phyloP scores from a whole-genome alignment of 2,797 vertebrate species.

The Otus scops region DNA sequence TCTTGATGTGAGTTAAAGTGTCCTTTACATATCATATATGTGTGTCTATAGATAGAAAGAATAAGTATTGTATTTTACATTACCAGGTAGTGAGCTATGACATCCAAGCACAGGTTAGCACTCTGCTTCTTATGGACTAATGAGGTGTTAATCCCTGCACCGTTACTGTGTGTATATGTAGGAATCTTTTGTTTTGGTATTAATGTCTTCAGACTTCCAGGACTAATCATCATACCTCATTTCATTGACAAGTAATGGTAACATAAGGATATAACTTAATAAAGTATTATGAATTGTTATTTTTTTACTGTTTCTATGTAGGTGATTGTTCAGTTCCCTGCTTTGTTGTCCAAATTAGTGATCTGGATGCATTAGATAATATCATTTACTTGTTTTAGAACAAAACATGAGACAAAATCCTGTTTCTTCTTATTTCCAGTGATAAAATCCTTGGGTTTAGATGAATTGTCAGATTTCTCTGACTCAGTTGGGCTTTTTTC shows the following conservation, averaged over 20 bases:
- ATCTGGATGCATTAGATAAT: background rate
- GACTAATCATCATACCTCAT: background rate
- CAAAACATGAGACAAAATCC: background rate
- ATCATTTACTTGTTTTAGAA: background rate
- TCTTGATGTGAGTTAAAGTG: background rate
- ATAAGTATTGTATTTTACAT: background rate
- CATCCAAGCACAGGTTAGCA: background rate
- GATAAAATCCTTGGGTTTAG: background rate
- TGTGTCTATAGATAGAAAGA: background rate
- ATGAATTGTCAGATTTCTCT: background rate
- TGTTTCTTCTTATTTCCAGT: background rate
- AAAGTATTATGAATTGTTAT: background rate
- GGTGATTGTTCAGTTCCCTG: background rate
- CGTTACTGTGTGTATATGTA: rapidly evolving
- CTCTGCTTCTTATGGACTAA: background rate
- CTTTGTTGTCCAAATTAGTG: background rate
- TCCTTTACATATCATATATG: background rate
- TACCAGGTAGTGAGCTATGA: background rate
- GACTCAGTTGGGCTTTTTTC: background rate
- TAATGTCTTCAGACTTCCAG: background rate
- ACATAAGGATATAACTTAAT: background rate
- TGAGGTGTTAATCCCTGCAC: background rate
- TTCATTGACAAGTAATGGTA: background rate
- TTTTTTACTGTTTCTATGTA: background rate
- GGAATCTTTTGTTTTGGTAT: background rate